Percentiles rank a stretch among this genome's conserved stretches.
Evolutionary conservation across 2,888 invertebrate genomes (phyloP).

Genomic region (Orthonevra nobilis): DNA sequence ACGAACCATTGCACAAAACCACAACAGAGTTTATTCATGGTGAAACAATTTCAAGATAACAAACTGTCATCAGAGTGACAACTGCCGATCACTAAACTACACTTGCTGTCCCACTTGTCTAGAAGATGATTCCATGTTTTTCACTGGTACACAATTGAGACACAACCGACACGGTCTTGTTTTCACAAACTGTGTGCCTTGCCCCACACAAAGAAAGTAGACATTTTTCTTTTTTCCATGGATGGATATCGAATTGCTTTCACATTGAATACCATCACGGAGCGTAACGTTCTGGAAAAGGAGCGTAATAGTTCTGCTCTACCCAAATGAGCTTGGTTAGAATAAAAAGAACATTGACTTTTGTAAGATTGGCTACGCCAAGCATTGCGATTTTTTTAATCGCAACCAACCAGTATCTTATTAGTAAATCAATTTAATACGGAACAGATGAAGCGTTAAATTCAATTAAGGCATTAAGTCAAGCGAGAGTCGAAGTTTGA

Average conservation of each 20-base stretch:
- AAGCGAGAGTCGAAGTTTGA: constrained; percentile 18
- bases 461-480: constrained; percentile 38
- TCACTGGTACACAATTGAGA: constrained; percentile 17
- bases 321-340: neutral
- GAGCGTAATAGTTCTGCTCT: too few relatives aligned
- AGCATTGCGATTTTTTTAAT: too few relatives aligned
- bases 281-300: neutral
- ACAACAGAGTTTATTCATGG: too few relatives aligned
- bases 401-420: too few relatives aligned
- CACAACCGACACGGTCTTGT: constrained; percentile 17
- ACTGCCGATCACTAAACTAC: neutral
- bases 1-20: too few relatives aligned
- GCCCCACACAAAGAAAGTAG: constrained; percentile 43
- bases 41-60: too few relatives aligned
- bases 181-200: constrained; percentile 7
- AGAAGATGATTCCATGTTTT: constrained; percentile 9
- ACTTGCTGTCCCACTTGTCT: neutral
- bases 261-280: constrained; percentile 4
- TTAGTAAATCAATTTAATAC: constrained; percentile 22
- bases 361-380: neutral
- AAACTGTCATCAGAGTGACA: too few relatives aligned
- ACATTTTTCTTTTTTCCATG: constrained; percentile 38
- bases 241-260: constrained; percentile 25
- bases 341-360: neutral
- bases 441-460: constrained; percentile 28